These are phyloP conservation scores for Falco punctatus DNA, from an alignment of 2,113 vertebrate species.

Conservation along the genomic window DNA sequence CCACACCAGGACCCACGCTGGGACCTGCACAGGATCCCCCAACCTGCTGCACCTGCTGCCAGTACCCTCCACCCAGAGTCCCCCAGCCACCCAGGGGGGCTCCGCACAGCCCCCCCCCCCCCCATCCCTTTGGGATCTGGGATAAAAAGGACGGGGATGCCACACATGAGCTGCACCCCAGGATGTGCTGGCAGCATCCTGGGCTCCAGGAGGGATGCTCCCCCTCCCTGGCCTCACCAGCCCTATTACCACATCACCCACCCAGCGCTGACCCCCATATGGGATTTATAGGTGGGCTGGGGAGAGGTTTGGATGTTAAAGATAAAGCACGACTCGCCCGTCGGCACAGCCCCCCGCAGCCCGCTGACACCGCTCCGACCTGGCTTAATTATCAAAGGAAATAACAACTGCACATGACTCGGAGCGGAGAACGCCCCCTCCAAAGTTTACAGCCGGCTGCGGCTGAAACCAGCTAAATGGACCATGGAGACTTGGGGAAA, in stretches of 20 bases:
- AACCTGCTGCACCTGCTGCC: neutral
- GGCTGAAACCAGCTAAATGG: neutral
- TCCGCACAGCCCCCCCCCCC: neutral
- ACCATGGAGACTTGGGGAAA: neutral
- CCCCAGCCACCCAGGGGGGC: neutral
- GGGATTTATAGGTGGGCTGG: neutral
- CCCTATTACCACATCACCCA: neutral
- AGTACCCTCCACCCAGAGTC: neutral
- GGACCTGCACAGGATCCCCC: neutral
- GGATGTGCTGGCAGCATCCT: neutral
- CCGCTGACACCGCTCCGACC: neutral
- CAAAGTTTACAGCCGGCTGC: neutral
- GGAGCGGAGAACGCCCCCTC: neutral
- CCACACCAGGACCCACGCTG: no score
- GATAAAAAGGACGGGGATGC: neutral
- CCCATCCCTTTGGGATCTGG: neutral
- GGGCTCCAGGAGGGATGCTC: neutral
- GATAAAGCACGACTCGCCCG: neutral
- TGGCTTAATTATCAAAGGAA: neutral
- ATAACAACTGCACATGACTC: neutral
- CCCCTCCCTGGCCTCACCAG: neutral
- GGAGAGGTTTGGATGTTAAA: neutral
- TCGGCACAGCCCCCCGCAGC: neutral
- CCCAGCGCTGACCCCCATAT: fast-evolving
- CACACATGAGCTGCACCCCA: fast-evolving